These are phyloP conservation scores for Centropyge bicolor DNA, from an alignment of 2,797 vertebrate genomes.

Conservation along the genomic window DNA sequence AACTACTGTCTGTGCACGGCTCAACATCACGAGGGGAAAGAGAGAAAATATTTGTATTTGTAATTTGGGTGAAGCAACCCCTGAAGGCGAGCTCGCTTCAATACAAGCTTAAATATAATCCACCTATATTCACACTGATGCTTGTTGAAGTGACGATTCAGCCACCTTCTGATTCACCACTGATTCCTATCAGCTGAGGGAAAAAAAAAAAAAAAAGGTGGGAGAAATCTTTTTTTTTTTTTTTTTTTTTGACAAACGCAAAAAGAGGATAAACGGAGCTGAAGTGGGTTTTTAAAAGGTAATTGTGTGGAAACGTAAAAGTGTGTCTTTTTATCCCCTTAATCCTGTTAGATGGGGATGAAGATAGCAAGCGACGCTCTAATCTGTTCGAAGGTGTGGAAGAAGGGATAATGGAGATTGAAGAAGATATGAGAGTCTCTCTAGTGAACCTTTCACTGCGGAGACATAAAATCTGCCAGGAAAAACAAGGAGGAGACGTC, in stretches of 20 bases:
- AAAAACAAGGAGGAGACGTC: neutral
- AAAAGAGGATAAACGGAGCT: constrained; percentile 48
- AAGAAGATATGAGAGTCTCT: constrained; percentile 61
- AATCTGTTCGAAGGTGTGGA: constrained; percentile 81
- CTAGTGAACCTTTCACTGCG: constrained; percentile 6
- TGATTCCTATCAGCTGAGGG: constrained; percentile 58
- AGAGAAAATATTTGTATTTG: constrained; percentile 39
- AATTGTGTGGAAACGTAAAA: constrained; percentile 80
- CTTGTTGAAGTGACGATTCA: constrained; percentile 70
- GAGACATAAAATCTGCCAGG: neutral
- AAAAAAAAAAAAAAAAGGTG: constrained; percentile 43
- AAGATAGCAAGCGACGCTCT: constrained; percentile 70
- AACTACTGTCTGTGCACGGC: constrained; percentile 1
- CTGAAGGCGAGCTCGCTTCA: constrained; percentile 41
- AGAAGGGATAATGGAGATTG: constrained; percentile 76
- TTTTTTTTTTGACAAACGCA: constrained; percentile 29
- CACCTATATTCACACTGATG: constrained; percentile 47
- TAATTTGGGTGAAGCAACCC: constrained; percentile 53
- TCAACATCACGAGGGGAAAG: neutral
- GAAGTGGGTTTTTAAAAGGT: constrained; percentile 71
- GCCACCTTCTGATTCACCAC: constrained; percentile 61
- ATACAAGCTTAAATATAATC: constrained; percentile 69
- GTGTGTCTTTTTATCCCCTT: constrained; percentile 73
- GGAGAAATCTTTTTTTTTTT: constrained; percentile 41
- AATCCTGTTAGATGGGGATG: constrained; percentile 80